phyloP scores from a whole-genome alignment of 1,140 invertebrate species.

The Sycobia sp. region DNA sequence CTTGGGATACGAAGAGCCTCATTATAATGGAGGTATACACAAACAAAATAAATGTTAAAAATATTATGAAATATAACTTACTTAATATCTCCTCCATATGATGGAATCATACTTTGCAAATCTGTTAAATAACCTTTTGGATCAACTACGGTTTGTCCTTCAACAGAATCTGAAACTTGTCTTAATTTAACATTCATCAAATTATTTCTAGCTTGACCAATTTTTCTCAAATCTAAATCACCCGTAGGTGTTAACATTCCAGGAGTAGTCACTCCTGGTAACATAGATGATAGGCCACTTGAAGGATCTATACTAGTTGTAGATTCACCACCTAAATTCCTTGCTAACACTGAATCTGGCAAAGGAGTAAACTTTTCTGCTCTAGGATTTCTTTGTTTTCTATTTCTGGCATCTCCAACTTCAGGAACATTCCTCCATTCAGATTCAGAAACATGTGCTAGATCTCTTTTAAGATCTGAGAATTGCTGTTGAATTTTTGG shows the following conservation, averaged over 20 bases:
- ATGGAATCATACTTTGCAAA: slow-evolving; percentile 98
- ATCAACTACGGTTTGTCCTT: slow-evolving; percentile 98
- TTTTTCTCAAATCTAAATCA: slow-evolving; percentile 97
- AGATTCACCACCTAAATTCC: slow-evolving; percentile 86
- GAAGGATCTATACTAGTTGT: slow-evolving; percentile 82
- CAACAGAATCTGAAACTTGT: slow-evolving; percentile 98
- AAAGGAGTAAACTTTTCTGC: slow-evolving; percentile 97
- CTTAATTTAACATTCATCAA: slow-evolving; percentile 99
- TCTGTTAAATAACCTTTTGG: slow-evolving; percentile 99
- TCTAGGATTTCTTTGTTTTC: slow-evolving; percentile 93
- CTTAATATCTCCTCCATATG: slow-evolving; percentile 97
- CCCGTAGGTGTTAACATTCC: slow-evolving; percentile 81
- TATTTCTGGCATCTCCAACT: slow-evolving; percentile 98
- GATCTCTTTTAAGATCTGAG: slow-evolving; percentile 93
- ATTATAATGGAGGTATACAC: too few relatives aligned
- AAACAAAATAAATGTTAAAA: too few relatives aligned
- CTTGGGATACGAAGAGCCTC: too few relatives aligned
- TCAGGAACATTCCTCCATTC: slow-evolving; percentile 98
- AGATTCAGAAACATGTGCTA: slow-evolving; percentile 84
- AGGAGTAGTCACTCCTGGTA: slow-evolving; percentile 78
- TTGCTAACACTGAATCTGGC: slow-evolving; percentile 93
- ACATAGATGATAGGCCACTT: slow-evolving; percentile 83
- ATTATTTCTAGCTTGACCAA: slow-evolving; percentile 98
- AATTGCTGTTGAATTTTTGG: slow-evolving; percentile 99
- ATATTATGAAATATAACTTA: slow-evolving; percentile 52